Evolutionary conservation across 37 sponge, comb jelly and placozoan genomes (phyloP).

Genomic region (Hormiphora californensis): DNA sequence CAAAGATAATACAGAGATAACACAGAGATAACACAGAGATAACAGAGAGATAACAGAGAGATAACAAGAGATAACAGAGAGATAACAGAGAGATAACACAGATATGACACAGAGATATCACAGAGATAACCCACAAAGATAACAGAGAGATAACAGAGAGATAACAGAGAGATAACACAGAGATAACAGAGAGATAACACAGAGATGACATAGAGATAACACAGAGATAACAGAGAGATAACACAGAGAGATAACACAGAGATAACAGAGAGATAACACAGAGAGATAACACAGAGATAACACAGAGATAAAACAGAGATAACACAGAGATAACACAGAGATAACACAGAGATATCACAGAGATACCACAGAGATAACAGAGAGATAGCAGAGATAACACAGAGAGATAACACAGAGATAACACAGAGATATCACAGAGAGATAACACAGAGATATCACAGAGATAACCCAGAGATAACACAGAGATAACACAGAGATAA

Average conservation of each 20-base stretch:
- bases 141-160: background rate
- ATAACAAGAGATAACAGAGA: too few relatives aligned
- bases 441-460: background rate
- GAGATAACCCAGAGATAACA: background rate
- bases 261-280: background rate
- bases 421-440: too few relatives aligned
- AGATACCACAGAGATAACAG: background rate
- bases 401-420: too few relatives aligned
- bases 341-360: background rate
- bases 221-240: background rate
- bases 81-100: background rate
- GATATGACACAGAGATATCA: background rate
- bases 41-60: too few relatives aligned
- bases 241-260: background rate
- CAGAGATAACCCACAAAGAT: background rate
- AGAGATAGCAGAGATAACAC: background rate
- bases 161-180: too few relatives aligned
- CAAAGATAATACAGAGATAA: background rate
- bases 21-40: background rate
- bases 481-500: background rate
- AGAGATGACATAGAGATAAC: background rate
- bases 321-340: background rate
- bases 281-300: too few relatives aligned
- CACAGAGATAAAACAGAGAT: background rate
- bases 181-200: too few relatives aligned